A percentile compares a stretch with the other conserved stretches of the same genome.
Conservation (phyloP, 2,113 vertebrate genomes). For the Spheniscus mendiculus region DNA sequence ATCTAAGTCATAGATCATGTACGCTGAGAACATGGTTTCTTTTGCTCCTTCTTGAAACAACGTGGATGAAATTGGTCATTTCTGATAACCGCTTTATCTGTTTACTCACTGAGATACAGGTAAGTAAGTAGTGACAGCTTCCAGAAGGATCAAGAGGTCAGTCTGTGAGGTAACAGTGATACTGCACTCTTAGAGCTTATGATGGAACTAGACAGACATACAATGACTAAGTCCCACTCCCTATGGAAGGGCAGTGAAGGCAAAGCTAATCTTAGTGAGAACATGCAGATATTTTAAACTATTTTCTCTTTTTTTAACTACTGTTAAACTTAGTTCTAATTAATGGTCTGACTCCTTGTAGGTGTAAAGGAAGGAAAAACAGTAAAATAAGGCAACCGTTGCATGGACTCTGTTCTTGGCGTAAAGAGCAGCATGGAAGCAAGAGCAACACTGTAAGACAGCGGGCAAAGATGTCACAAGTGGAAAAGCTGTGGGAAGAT, state of each 20-base stretch:
- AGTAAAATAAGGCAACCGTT: neutral
- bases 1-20: neutral
- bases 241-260: neutral
- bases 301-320: neutral
- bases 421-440: neutral
- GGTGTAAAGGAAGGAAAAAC: neutral
- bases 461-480: neutral
- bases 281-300: neutral
- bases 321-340: neutral
- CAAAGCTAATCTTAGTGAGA: neutral
- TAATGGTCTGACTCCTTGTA: neutral
- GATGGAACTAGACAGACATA: neutral
- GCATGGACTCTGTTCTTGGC: neutral
- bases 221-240: neutral
- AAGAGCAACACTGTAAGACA: neutral
- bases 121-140: neutral
- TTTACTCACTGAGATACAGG: neutral
- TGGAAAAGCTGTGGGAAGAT: neutral
- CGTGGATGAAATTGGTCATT: neutral
- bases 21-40: neutral
- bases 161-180: neutral
- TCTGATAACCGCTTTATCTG: neutral
- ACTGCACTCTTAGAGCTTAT: neutral
- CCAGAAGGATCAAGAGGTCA: neutral
- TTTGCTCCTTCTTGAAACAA: neutral